Conservation (phyloP, 2,888 invertebrate species). For the Ennomos fuscantarius region DNA sequence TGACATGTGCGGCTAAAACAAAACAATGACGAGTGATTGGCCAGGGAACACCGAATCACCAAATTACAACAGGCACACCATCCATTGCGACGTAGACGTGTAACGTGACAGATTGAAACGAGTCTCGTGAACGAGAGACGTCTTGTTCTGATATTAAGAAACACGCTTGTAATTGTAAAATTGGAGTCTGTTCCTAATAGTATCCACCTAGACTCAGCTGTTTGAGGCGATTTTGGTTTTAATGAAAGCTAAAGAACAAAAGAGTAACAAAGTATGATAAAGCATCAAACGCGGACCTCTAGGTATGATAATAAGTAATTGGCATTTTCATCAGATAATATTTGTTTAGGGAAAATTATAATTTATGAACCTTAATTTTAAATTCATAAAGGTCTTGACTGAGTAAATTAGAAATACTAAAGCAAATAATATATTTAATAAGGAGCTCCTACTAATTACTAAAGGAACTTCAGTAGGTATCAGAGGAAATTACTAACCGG, state of each 20-base stretch:
- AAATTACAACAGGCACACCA: slow-evolving; percentile 11
- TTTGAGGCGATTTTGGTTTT: no score
- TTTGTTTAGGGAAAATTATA: slow-evolving; percentile 4
- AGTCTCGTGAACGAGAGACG: background rate
- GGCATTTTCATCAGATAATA: slow-evolving; percentile 3
- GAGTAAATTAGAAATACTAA: slow-evolving; percentile 23
- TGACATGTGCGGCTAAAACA: slow-evolving; percentile 60
- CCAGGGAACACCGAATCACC: slow-evolving; percentile 36
- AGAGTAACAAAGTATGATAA: background rate
- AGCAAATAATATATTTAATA: slow-evolving; percentile 11
- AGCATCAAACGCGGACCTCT: no score
- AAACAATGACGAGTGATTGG: slow-evolving; percentile 60
- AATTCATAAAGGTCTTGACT: slow-evolving; percentile 31
- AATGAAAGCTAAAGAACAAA: background rate
- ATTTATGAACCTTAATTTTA: slow-evolving; percentile 11
- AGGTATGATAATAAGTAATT: no score
- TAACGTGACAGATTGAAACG: slow-evolving; percentile 18
- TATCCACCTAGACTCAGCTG: no score
- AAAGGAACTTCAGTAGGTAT: slow-evolving; percentile 4
- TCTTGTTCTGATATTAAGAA: no score
- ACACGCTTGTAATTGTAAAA: no score
- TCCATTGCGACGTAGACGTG: slow-evolving; percentile 17
- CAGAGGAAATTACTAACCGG: slow-evolving; percentile 10
- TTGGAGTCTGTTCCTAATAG: no score
- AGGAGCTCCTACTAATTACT: no score